These are phyloP conservation scores for Plagodis dolabraria DNA, from an alignment of 2,888 invertebrate species.

Conservation along the genomic window DNA sequence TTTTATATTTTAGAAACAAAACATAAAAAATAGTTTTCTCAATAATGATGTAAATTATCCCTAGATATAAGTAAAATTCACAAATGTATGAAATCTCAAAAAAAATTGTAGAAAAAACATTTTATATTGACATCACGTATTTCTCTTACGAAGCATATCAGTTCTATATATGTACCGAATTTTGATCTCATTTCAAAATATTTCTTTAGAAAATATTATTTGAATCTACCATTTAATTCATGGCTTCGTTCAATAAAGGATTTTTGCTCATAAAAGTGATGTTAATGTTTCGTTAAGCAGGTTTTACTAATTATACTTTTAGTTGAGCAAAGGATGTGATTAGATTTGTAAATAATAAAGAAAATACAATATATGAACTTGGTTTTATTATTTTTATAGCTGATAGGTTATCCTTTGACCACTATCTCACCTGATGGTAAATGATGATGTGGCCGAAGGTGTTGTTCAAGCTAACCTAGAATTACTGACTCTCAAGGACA, in stretches of 20 bases:
- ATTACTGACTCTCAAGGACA: too few species aligned
- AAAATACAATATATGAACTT: constrained; percentile 53
- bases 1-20: too few species aligned
- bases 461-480: too few species aligned
- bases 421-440: too few species aligned
- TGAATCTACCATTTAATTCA: not conserved
- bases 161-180: constrained; percentile 18
- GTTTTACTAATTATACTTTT: constrained; percentile 64
- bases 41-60: constrained; percentile 9
- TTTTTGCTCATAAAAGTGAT: constrained; percentile 6
- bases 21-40: constrained; percentile 1
- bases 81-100: constrained; percentile 24
- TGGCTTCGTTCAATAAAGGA: not conserved
- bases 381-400: constrained; percentile 29
- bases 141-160: constrained; percentile 23
- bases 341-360: constrained; percentile 83
- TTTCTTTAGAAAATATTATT: not conserved
- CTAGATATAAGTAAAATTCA: constrained; percentile 24
- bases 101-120: constrained; percentile 29
- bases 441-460: too few species aligned
- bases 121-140: constrained; percentile 24
- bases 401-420: too few species aligned
- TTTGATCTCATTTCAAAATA: constrained; percentile 18
- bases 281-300: constrained; percentile 40
- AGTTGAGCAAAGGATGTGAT: constrained; percentile 80